phyloP scores from a whole-genome alignment of 2,888 invertebrate species.

The Palloptera scutellata region DNA sequence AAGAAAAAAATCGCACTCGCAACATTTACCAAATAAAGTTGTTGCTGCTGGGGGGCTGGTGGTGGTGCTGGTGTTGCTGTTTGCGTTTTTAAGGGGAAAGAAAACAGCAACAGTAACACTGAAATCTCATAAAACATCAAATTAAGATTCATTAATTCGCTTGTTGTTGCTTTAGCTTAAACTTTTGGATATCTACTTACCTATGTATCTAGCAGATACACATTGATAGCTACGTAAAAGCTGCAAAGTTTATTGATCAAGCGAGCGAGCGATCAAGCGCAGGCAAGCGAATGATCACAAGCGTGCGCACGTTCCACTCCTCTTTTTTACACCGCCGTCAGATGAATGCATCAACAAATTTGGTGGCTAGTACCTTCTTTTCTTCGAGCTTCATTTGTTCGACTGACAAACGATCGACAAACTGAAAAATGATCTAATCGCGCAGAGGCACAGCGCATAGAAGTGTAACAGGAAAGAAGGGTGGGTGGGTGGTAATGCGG shows the following conservation, averaged over 20 bases:
- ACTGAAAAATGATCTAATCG: conserved; percentile 34
- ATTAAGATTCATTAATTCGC: conserved; percentile 5
- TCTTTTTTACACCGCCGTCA: no score
- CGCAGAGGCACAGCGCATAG: conserved; percentile 2
- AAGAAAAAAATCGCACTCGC: background rate
- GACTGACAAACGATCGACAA: conserved; percentile 33
- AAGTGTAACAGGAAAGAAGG: background rate
- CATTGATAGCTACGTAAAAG: no score
- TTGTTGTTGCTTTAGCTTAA: background rate
- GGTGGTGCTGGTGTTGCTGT: background rate
- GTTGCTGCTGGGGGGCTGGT: no score
- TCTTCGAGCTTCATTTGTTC: conserved; percentile 7
- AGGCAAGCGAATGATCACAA: no score
- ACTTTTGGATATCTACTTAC: no score
- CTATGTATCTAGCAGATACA: no score
- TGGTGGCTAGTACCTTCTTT: background rate
- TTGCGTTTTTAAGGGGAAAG: background rate
- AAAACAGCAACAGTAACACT: background rate
- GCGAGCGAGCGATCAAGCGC: no score
- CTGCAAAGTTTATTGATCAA: no score
- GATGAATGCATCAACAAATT: background rate
- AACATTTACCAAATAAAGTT: background rate
- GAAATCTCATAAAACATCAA: conserved; percentile 2
- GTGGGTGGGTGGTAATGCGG: background rate
- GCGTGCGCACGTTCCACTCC: no score